Evolutionary conservation across 37 sponge, comb jelly and placozoan genomes (phyloP).

Genomic region (Theonella swinhoei): DNA sequence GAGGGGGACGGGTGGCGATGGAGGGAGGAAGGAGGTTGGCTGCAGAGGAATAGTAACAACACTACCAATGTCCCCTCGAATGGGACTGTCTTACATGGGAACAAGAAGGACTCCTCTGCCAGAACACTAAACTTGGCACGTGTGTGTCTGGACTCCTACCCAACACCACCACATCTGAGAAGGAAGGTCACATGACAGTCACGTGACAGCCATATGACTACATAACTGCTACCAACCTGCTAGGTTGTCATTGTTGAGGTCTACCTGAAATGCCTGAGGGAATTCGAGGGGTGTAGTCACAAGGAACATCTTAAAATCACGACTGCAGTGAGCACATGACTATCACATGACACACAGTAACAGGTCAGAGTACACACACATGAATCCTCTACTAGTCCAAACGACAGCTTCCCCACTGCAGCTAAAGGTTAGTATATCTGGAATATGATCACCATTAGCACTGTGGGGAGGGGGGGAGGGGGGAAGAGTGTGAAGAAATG

Average conservation of each 20-base stretch:
- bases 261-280: constrained; percentile 48
- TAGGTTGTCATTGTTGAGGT: constrained; percentile 49
- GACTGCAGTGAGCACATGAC: neutral
- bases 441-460: constrained; percentile 64
- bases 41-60: neutral
- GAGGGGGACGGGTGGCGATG: neutral
- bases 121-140: neutral
- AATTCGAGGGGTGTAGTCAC: neutral
- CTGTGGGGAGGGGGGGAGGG: constrained; percentile 10
- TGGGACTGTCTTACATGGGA: too few relatives aligned
- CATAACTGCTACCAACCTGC: constrained; percentile 11
- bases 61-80: too few relatives aligned
- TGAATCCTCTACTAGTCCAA: constrained; percentile 28
- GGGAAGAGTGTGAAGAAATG: constrained; percentile 1
- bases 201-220: neutral
- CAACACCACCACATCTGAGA: neutral
- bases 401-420: neutral
- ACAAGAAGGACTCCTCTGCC: neutral
- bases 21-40: neutral
- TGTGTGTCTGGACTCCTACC: neutral
- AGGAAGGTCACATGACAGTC: neutral
- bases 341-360: constrained; percentile 7
- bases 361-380: constrained; percentile 2
- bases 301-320: neutral
- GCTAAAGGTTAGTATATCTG: constrained; percentile 30